A percentile compares a stretch with the other conserved stretches of the same genome.
These are phyloP conservation scores for Nycticorax nycticorax DNA, from an alignment of 2,113 vertebrate genomes.

Conservation along the genomic window DNA sequence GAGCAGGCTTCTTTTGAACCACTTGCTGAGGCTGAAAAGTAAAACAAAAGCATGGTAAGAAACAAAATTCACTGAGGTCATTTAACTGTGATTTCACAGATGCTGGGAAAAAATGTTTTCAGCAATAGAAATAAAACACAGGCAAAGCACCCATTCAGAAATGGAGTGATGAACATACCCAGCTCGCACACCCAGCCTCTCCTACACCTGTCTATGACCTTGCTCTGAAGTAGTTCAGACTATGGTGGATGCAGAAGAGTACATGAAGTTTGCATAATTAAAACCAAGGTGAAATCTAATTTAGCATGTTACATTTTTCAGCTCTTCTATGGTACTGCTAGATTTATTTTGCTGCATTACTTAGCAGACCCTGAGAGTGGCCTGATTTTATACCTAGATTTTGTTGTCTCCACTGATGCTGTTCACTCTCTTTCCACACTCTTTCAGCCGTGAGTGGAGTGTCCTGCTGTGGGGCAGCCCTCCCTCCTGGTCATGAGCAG, in stretches of 20 bases:
- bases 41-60: slow-evolving; percentile 19
- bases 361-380: not conserved
- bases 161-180: not conserved
- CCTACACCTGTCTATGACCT: not conserved
- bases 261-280: not conserved
- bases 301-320: not conserved
- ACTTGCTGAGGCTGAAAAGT: slow-evolving; percentile 90
- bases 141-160: not conserved
- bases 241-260: not conserved
- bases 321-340: not conserved
- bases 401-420: not conserved
- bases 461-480: not conserved
- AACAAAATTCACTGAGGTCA: not conserved
- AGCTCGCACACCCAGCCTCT: not conserved
- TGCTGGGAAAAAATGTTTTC: not conserved
- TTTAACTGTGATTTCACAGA: not conserved
- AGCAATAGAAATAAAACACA: not conserved
- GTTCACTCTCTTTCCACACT: not conserved
- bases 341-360: not conserved
- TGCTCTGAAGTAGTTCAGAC: not conserved
- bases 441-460: not conserved
- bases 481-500: not conserved
- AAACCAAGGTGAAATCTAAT: not conserved
- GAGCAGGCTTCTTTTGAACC: slow-evolving; percentile 91
- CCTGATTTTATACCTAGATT: not conserved